Evolutionary conservation across 92 coral and sea anemone genomes (phyloP).

Genomic region (Porites divaricata): DNA sequence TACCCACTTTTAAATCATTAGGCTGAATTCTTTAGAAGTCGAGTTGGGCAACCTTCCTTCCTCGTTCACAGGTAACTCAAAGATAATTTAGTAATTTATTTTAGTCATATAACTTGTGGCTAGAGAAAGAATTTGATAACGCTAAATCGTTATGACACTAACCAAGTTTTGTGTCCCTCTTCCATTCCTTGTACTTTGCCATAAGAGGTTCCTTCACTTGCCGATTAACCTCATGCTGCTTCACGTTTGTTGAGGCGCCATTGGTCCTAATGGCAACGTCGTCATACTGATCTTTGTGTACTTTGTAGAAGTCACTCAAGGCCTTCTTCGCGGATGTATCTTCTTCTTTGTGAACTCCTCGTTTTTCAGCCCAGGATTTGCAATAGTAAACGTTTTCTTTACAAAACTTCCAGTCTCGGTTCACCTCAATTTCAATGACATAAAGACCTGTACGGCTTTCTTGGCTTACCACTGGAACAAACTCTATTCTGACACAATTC

Average conservation of each 20-base stretch:
- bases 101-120: background rate
- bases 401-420: slow-evolving; percentile 64
- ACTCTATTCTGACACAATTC: slow-evolving; percentile 38
- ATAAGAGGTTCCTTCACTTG: slow-evolving; percentile 56
- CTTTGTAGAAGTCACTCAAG: slow-evolving; percentile 52
- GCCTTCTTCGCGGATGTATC: slow-evolving; percentile 19
- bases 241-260: slow-evolving; percentile 46
- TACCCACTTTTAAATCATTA: too few relatives aligned
- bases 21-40: too few relatives aligned
- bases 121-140: background rate
- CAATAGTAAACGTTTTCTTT: slow-evolving; percentile 55
- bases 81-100: too few relatives aligned
- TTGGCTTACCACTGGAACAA: slow-evolving; percentile 48
- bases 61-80: too few relatives aligned
- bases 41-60: too few relatives aligned
- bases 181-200: slow-evolving; percentile 64
- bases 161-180: slow-evolving; percentile 23
- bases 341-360: background rate
- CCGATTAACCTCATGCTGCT: slow-evolving; percentile 30
- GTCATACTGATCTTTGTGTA: slow-evolving; percentile 48
- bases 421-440: slow-evolving; percentile 67
- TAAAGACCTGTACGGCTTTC: slow-evolving; percentile 24
- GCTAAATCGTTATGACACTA: background rate
- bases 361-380: slow-evolving; percentile 57
- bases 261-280: slow-evolving; percentile 59